A percentile compares a stretch with the other conserved stretches of the same genome.
phyloP scores from a whole-genome alignment of 2,888 invertebrate genomes.

The Lasioglossum malachurum region DNA sequence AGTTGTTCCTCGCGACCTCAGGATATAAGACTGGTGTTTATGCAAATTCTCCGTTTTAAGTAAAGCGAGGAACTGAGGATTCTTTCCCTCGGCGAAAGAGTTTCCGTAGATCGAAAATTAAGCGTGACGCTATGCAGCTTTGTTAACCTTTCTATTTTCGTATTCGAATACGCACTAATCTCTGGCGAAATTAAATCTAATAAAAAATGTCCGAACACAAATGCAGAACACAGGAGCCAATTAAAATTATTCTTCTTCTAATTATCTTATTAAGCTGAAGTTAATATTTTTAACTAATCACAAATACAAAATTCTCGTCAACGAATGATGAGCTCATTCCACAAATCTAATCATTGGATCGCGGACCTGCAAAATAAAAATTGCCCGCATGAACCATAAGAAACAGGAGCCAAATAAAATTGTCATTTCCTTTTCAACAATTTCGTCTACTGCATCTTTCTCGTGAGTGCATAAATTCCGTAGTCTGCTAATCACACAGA shows the following conservation, averaged over 20 bases:
- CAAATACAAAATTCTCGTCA: not conserved
- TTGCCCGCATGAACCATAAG: too few relatives aligned
- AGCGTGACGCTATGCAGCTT: not conserved
- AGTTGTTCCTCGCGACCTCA: not conserved
- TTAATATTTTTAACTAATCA: too few relatives aligned
- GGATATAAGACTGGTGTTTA: not conserved
- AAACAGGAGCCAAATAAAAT: not conserved
- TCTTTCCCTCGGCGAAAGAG: not conserved
- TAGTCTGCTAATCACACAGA: not conserved
- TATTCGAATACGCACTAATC: too few relatives aligned
- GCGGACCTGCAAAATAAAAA: too few relatives aligned
- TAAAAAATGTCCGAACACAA: too few relatives aligned
- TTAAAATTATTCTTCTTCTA: too few relatives aligned
- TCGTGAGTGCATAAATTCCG: not conserved
- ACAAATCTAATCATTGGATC: too few relatives aligned
- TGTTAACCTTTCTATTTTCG: too few relatives aligned
- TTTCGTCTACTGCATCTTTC: not conserved
- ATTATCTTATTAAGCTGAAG: too few relatives aligned
- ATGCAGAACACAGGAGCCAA: too few relatives aligned
- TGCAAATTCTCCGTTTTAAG: not conserved
- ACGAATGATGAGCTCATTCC: too few relatives aligned
- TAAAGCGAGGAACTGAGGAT: not conserved
- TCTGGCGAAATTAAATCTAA: too few relatives aligned
- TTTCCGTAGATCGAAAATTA: not conserved
- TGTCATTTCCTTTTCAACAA: not conserved